Conservation (phyloP, 2,888 invertebrate genomes). For the Entomobrya multifasciata region DNA sequence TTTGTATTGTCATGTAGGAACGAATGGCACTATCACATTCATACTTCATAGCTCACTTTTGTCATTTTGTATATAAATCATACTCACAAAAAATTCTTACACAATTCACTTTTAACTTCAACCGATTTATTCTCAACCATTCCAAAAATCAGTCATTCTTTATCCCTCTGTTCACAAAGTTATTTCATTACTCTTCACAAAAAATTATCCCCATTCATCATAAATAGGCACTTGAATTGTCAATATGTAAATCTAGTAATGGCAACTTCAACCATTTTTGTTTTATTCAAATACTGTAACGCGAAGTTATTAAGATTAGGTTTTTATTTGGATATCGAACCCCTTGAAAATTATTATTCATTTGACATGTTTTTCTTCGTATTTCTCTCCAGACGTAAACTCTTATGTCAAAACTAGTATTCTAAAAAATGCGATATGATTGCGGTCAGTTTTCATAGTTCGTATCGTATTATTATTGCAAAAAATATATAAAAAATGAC, state of each 20-base stretch:
- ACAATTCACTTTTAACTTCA: too few relatives aligned
- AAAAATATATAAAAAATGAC: constrained; percentile 53
- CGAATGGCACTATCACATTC: constrained; percentile 65
- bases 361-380: not conserved
- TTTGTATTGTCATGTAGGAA: constrained; percentile 42
- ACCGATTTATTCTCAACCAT: not conserved
- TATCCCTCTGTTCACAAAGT: not conserved
- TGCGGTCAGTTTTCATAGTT: constrained; percentile 21
- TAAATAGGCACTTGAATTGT: constrained; percentile 50
- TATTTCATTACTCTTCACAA: not conserved
- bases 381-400: not conserved
- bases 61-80: constrained; percentile 4
- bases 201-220: constrained; percentile 1
- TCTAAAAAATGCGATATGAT: constrained; percentile 20
- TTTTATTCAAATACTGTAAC: not conserved
- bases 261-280: constrained; percentile 4
- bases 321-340: not conserved
- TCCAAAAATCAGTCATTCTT: not conserved
- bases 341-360: constrained; percentile 5
- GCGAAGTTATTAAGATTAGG: not conserved
- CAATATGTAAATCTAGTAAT: not conserved
- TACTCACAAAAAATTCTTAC: too few relatives aligned
- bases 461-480: constrained; percentile 47
- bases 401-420: not conserved
- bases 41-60: constrained; percentile 5